These are phyloP conservation scores for Phalacrocorax pelagicus DNA, from an alignment of 2,113 vertebrate genomes.

Conservation along the genomic window DNA sequence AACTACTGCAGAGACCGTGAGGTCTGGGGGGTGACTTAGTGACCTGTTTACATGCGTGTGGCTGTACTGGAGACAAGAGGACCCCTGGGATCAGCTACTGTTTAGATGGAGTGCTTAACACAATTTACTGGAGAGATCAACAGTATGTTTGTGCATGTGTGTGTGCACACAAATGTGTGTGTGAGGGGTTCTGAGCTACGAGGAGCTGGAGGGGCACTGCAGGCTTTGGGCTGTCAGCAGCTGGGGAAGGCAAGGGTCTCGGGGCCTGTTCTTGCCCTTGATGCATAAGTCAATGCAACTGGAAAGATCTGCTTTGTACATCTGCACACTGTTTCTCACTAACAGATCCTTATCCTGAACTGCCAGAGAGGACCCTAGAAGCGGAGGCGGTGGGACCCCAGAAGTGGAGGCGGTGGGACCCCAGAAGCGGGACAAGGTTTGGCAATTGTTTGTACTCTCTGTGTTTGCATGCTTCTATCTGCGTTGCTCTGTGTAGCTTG, in stretches of 20 bases:
- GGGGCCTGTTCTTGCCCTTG: neutral
- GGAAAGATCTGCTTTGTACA: neutral
- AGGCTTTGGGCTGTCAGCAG: neutral
- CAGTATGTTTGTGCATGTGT: fast-evolving
- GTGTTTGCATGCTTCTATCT: neutral
- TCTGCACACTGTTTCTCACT: neutral
- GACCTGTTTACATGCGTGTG: neutral
- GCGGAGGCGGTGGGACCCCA: too few species aligned
- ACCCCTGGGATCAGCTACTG: neutral
- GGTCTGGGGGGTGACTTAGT: neutral
- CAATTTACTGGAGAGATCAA: neutral
- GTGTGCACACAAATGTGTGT: neutral
- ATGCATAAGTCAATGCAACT: neutral
- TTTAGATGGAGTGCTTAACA: neutral
- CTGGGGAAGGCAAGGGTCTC: fast-evolving
- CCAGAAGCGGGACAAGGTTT: neutral
- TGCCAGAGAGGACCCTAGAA: neutral
- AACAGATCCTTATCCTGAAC: neutral
- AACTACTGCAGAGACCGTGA: neutral
- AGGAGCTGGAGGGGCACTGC: neutral
- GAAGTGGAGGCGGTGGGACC: too few species aligned
- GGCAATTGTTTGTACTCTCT: neutral
- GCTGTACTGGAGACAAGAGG: neutral
- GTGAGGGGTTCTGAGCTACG: neutral
- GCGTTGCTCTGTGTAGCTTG: neutral